A percentile compares a stretch with the other conserved stretches of the same genome.
phyloP scores from a whole-genome alignment of 2,113 vertebrate genomes.

The Hucho hucho region DNA sequence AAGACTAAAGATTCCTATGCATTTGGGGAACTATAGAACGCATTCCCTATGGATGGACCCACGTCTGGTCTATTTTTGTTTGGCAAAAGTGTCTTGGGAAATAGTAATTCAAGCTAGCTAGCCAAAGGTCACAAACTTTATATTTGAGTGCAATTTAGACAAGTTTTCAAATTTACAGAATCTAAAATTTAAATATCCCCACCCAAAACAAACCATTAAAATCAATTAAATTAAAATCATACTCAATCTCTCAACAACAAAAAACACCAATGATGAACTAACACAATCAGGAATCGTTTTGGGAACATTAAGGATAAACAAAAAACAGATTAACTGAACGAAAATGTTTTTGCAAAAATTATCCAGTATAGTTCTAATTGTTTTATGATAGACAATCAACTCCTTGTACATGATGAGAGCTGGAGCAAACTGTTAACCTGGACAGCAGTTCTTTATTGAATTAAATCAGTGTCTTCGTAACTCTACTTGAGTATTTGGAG shows the following conservation, averaged over 20 bases:
- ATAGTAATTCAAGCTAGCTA: slow-evolving; percentile 6
- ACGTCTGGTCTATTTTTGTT: too few species aligned
- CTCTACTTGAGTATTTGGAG: slow-evolving; percentile 12
- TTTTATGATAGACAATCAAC: not conserved
- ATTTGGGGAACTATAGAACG: too few species aligned
- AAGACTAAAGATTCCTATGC: not conserved
- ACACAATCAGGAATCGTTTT: not conserved
- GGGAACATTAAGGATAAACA: not conserved
- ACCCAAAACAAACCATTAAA: not conserved
- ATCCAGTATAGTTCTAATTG: not conserved
- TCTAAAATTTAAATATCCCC: not conserved
- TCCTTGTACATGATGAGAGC: not conserved
- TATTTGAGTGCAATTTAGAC: slow-evolving; percentile 58
- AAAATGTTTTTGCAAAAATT: not conserved
- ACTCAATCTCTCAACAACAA: not conserved
- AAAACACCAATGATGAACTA: not conserved
- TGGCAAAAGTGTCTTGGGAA: too few species aligned
- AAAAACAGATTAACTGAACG: not conserved
- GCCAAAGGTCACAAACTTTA: slow-evolving; percentile 59
- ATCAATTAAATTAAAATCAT: slow-evolving; percentile 1
- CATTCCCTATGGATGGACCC: too few species aligned
- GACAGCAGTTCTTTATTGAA: not conserved
- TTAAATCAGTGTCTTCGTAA: slow-evolving; percentile 6
- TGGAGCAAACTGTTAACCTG: not conserved
- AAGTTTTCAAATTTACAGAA: slow-evolving; percentile 36